Base-by-base conservation (phyloP, 2,888 invertebrate species). In the Dioctria rufipes region DNA sequence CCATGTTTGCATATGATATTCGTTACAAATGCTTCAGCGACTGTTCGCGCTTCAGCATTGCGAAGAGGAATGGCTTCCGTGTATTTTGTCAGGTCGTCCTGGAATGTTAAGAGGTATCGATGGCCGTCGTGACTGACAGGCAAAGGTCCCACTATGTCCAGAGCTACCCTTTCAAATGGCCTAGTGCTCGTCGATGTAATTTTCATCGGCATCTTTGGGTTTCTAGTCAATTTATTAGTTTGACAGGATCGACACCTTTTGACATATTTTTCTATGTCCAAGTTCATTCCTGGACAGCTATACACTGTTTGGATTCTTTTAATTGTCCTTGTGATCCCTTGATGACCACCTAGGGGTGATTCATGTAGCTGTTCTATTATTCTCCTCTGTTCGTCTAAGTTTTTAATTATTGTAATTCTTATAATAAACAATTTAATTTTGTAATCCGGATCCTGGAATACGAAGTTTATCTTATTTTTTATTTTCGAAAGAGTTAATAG, bases 31-130 rank as follows among this genome's bases (percentile, higher is more conserved):
- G 43, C 61, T 3, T 46, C 6, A 11, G 46, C 63, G 4, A 78
- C 77, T 3, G 54, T 79, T 40, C n/a, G 4, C 3, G 58, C 78
- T 54, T 78, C 78, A 3, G 11, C 6, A 40, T 65, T 65, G 8
- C 49, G 40, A 11, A 79, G 6, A 0, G 79, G 54, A 4, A 46
- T 9, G 5, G 49, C 5, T 46, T 46, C 49, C 6, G 49, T 46
- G 9, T 46, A 66, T n/a, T 66, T 66, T 0, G n/a, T 43, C 1
- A 65, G 9, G 40, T 60, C 13, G 1, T n/a, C 60, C 5, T 60
- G 60, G 60, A 60, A 60, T 11, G 60, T 60, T 11, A 60, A 3
- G 4, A 66, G 4, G 13, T 66, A 43, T 5, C 40, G 37, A 6
- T 66, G 37, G 4, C 66, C 42, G 6, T 5, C 4, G 3, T 66